These are phyloP conservation scores for Istiophorus platypterus DNA, from an alignment of 2,113 vertebrate genomes.

Conservation along the genomic window DNA sequence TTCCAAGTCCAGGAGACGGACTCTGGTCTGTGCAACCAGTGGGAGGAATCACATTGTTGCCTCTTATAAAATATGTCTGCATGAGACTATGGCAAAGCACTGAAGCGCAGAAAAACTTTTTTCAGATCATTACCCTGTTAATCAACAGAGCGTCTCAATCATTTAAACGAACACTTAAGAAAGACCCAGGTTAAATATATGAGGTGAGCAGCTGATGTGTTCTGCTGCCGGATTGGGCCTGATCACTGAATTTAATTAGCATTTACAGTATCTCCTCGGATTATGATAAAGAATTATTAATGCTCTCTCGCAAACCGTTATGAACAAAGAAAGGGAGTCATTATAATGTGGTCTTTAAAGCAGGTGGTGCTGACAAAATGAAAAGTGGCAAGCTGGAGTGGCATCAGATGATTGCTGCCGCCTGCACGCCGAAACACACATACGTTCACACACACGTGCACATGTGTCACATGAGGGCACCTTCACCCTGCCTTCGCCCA, in stretches of 20 bases:
- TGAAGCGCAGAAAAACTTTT: constrained; percentile 23
- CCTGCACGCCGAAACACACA: neutral
- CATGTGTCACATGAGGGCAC: constrained; percentile 23
- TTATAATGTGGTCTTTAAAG: constrained; percentile 30
- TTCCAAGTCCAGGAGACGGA: constrained; percentile 31
- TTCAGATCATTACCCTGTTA: neutral
- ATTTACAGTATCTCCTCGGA: constrained; percentile 14
- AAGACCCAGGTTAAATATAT: neutral
- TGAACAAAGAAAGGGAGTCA: constrained; percentile 33
- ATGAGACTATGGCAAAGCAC: constrained; percentile 1
- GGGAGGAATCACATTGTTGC: constrained; percentile 34
- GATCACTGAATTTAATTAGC: constrained; percentile 39
- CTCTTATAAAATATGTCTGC: constrained; percentile 19
- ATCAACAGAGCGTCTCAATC: neutral
- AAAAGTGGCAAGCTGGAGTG: neutral
- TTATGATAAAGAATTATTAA: constrained; percentile 43
- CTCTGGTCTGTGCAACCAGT: constrained; percentile 12
- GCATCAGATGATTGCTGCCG: constrained; percentile 14
- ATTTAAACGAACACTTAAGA: constrained; percentile 1
- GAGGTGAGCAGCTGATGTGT: neutral
- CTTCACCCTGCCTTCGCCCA: constrained; percentile 8
- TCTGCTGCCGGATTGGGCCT: constrained; percentile 2
- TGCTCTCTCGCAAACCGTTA: constrained; percentile 32
- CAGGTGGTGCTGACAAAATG: neutral
- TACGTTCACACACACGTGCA: neutral